phyloP scores from a whole-genome alignment of 30 jellyfish, hydroid and myxozoan species.

The Chrysaora quinquecirrha region DNA sequence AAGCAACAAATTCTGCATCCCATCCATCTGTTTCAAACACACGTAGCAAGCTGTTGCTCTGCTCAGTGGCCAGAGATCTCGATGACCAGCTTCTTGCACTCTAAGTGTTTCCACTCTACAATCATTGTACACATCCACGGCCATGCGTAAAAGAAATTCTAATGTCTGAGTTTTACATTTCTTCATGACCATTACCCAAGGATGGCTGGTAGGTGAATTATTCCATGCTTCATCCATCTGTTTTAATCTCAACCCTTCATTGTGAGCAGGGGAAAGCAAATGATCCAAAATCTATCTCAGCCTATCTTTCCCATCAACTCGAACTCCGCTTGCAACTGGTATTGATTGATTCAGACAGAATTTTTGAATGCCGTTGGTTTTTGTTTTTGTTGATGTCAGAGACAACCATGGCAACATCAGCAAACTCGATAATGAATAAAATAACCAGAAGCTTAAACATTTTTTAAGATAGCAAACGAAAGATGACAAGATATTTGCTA shows the following conservation, averaged over 20 bases:
- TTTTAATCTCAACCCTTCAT: background rate
- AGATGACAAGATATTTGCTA: too few species aligned
- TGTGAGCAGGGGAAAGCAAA: background rate
- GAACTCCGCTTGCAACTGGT: background rate
- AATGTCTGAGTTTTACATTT: background rate
- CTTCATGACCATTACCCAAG: background rate
- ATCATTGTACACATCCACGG: background rate
- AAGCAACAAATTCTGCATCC: background rate
- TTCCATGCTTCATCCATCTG: background rate
- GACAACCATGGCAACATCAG: too few species aligned
- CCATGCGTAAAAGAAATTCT: background rate
- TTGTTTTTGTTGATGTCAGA: too few species aligned
- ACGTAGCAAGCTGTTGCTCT: background rate
- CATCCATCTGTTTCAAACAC: background rate
- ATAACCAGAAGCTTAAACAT: too few species aligned
- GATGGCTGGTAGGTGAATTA: background rate
- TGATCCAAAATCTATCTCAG: background rate
- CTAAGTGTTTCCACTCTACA: background rate
- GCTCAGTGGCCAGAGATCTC: background rate
- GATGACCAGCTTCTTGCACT: background rate
- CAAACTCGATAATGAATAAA: too few species aligned
- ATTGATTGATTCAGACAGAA: too few species aligned
- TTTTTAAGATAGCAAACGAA: too few species aligned
- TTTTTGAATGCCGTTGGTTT: too few species aligned
- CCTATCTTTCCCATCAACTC: background rate